Evolutionary conservation across 1,140 invertebrate species (phyloP).

Genomic region (Drosophila kohkoa): DNA sequence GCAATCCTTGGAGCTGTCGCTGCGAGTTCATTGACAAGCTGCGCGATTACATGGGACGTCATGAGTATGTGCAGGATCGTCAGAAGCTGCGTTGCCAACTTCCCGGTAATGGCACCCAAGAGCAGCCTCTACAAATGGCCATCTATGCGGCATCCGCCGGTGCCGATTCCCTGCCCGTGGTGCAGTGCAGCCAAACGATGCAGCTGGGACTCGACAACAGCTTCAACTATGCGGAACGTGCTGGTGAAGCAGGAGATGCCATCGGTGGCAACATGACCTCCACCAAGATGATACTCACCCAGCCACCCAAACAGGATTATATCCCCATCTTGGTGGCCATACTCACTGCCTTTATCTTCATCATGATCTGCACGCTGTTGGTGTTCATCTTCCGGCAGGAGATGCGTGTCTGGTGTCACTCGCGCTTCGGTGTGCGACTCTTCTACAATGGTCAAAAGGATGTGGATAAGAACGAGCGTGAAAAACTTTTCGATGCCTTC

Average conservation of each 20-base stretch:
- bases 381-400: constrained; percentile 94
- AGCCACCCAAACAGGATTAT: constrained; percentile 89
- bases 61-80: constrained; percentile 88
- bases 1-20: constrained; percentile 95
- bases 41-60: constrained; percentile 90
- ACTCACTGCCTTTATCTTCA: constrained; percentile 87
- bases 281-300: constrained; percentile 80
- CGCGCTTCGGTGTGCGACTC: constrained; percentile 93
- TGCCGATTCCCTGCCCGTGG: constrained; percentile 52
- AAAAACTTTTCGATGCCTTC: constrained; percentile 97
- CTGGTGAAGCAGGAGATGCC: constrained; percentile 14
- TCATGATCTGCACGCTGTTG: constrained; percentile 89
- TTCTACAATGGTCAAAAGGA: constrained; percentile 90
- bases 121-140: constrained; percentile 85
- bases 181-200: constrained; percentile 71
- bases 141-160: constrained; percentile 46
- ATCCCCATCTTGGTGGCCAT: constrained; percentile 91
- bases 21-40: constrained; percentile 93
- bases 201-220: constrained; percentile 62
- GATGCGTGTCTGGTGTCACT: constrained; percentile 95
- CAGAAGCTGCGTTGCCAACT: constrained; percentile 85
- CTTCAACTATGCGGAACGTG: constrained; percentile 66
- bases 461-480: constrained; percentile 91
- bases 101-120: constrained; percentile 71
- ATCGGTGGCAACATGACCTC: constrained; percentile 71